Base-by-base conservation (phyloP, 2,113 vertebrate species). In the Passer montanus region DNA sequence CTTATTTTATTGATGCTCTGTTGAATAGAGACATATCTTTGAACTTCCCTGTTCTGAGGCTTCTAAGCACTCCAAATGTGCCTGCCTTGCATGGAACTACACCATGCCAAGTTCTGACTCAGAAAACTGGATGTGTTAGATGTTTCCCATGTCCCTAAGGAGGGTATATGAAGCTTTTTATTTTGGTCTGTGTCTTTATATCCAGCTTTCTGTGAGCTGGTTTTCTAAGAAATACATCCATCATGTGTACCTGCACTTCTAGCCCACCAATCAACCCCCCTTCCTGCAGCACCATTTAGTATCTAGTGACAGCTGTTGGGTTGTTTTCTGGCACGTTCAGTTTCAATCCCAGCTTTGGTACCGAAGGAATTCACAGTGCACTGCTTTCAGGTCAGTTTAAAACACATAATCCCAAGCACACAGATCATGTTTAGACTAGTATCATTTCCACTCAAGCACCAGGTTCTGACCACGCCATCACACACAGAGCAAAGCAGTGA, bases 181-280 rank as follows among this genome's bases (percentile, higher is more conserved):
- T 69, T 88, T 78, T 70, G 44, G 50, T 49, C 33, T 37, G 13
- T 44, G 41, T 59, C 67, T 74, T 77, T 41, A 70, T 13, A 77
- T 0, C 10, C 50, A 74, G 67, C 31, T 78, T 90, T 88, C 63
- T 77, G 21, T 1, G 3, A 43, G n/a, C 46, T 55, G 35, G 28
- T 47, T 88, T 88, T 88, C 82, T 68, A 69, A 78, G 72, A 43
- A 74, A 16, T 19, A 47, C n/a, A 86, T 60, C 67, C 63, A 67
- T 80, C 35, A 26, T 18, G 50, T 8, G 44, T 77, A 95, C 84
- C 89, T 90, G 74, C 39, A 13, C 70, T 83, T 64, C 88, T 30
- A 19, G 26, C 33, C 33, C 7, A 3, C 55, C 62, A 26, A 67
- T 27, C 82, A 91, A 7, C 19, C 37, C 31, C 44, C 12, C 10